These are phyloP conservation scores for Onychostoma macrolepis DNA, from an alignment of 2,113 vertebrate species.

Conservation along the genomic window DNA sequence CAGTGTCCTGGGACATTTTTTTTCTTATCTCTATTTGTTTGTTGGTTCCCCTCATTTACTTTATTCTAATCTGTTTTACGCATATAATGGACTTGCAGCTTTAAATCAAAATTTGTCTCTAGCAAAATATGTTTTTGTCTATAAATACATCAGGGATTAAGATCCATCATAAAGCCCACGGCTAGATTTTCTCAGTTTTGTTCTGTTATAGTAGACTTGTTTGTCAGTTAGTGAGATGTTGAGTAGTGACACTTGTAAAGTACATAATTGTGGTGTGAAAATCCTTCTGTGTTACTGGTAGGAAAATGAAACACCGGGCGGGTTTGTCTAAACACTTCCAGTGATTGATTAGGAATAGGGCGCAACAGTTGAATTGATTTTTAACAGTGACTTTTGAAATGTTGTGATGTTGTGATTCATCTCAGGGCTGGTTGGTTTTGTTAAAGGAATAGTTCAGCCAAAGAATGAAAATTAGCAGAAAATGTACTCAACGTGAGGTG, in stretches of 20 bases:
- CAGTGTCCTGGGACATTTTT: background rate
- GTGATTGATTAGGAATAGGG: background rate
- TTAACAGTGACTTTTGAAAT: background rate
- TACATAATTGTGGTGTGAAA: slow-evolving; percentile 14
- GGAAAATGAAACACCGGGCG: background rate
- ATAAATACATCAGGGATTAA: slow-evolving; percentile 5
- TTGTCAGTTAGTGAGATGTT: background rate
- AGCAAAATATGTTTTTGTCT: slow-evolving; percentile 33
- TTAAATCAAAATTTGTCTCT: background rate
- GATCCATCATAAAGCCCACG: background rate
- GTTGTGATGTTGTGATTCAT: background rate
- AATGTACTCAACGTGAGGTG: too few species aligned
- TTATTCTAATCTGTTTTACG: background rate
- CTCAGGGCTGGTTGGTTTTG: background rate
- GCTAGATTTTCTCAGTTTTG: background rate
- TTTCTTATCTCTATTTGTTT: background rate
- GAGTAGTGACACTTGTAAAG: background rate
- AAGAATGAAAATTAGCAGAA: too few species aligned
- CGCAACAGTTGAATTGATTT: background rate
- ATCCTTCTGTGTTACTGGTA: background rate
- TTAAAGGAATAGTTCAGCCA: too few species aligned
- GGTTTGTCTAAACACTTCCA: background rate
- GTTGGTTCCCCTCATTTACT: background rate
- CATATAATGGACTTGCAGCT: background rate
- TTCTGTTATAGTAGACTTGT: background rate